Base-by-base conservation (phyloP, 2,113 vertebrate genomes). In the Atrichornis clamosus region DNA sequence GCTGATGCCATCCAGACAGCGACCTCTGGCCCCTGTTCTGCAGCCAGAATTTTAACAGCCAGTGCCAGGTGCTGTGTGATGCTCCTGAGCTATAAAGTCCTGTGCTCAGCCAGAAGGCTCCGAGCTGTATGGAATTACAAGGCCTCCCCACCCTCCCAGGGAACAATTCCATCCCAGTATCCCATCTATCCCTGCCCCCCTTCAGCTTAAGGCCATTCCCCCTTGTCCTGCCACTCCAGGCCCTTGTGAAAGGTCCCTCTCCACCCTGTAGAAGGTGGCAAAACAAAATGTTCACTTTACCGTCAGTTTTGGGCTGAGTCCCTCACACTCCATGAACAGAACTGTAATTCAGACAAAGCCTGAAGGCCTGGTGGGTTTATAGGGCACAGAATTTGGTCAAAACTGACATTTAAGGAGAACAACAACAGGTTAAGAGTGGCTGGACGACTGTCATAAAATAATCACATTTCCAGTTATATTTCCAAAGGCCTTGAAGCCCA, bases 151-250 rank as follows among this genome's bases (percentile, higher is more conserved):
- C 53, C 33, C 37, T 64, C 17, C 11, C 39, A 69, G 28, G 7
- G 10, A 62, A 11, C 8, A 30, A 87, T 70, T 70, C 41, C 47
- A 47, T 0, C 4, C 74, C 41, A n/a, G 24, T 0, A 6, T 55
- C 41, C 41, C 47, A 41, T 1, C 74, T 0, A 7, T 0, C 23
- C 23, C 56, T 41, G 39, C 39, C 39, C 39, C 13, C 39, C 13
- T 41, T 41, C 39, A 41, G 39, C 39, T 41, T 41, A 41, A 41
- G 39, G 27, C 33, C 63, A 33, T 37, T 77, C 28, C 46, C 53
- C 18, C 4, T 5, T 14, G 10, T 63, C 11, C 50, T 64, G 35
- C 3, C 65, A 0, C 35, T 72, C 16, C 32, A n/a, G 13, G 0
- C 30, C 52, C 56, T 7, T 39, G 64, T 10, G 8, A n/a, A 63